These are phyloP conservation scores for Catagonus wagneri DNA, from an alignment of 2,113 vertebrate species.

Conservation along the genomic window DNA sequence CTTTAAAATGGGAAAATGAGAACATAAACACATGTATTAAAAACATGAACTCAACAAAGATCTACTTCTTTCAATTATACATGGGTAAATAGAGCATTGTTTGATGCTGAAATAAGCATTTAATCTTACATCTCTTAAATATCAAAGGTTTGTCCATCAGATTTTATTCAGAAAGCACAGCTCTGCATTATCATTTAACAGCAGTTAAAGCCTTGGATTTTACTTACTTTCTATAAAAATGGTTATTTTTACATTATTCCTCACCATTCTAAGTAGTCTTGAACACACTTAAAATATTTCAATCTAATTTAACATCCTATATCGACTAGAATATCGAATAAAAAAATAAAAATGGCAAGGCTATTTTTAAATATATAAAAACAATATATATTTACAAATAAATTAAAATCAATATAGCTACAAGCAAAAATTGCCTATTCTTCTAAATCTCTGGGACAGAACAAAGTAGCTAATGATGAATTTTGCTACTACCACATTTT, in stretches of 20 bases:
- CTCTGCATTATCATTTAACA: not conserved
- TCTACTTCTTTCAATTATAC: not conserved
- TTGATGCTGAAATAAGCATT: conserved; percentile 41
- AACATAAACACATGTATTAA: conserved; percentile 39
- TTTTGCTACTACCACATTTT: conserved; percentile 2
- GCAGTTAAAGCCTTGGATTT: conserved; percentile 46
- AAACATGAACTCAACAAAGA: conserved; percentile 33
- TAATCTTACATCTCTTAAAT: conserved; percentile 27
- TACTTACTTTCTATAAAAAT: conserved; percentile 16
- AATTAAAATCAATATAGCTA: not conserved
- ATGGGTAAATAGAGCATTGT: not conserved
- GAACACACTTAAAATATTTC: not conserved
- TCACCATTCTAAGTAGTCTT: not conserved
- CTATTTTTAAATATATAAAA: not conserved
- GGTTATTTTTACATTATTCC: not conserved
- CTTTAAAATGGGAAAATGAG: conserved; percentile 84
- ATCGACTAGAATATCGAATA: not conserved
- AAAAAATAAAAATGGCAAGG: not conserved
- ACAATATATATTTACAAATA: not conserved
- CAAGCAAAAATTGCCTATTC: not conserved
- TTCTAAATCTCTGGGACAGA: not conserved
- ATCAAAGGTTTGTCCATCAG: not conserved
- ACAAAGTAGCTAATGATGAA: not conserved
- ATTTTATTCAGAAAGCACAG: conserved; percentile 58
- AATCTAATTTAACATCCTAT: not conserved